phyloP scores from a whole-genome alignment of 2,113 vertebrate species.

The Ellobius talpinus region DNA sequence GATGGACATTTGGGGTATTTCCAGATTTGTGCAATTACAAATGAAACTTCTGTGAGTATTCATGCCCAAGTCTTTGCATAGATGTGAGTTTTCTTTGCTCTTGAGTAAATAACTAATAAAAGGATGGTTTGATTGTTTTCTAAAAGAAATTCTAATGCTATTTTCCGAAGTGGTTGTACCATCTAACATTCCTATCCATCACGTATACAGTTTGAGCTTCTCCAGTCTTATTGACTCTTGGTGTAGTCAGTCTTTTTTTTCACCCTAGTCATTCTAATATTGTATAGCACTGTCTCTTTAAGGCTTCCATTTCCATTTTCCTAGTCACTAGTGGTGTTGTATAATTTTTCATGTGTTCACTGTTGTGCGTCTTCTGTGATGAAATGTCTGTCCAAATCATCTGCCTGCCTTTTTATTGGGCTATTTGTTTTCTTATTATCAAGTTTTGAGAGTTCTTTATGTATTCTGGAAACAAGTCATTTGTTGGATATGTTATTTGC shows the following conservation, averaged over 20 bases:
- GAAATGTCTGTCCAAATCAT: constrained; percentile 51
- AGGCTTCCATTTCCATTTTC: constrained; percentile 54
- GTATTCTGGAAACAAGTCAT: constrained; percentile 58
- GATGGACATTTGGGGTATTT: constrained; percentile 17
- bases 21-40: not conserved
- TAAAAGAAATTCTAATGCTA: constrained; percentile 25
- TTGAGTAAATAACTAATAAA: constrained; percentile 45
- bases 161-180: constrained; percentile 31
- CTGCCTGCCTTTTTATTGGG: constrained; percentile 48
- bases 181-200: constrained; percentile 16
- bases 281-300: constrained; percentile 20
- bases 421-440: constrained; percentile 55
- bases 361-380: constrained; percentile 24
- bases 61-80: constrained; percentile 15
- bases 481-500: constrained; percentile 63
- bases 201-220: constrained; percentile 40
- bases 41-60: constrained; percentile 1
- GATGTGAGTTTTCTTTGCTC: constrained; percentile 27
- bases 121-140: constrained; percentile 39
- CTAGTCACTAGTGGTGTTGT: constrained; percentile 34
- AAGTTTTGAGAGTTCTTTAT: constrained; percentile 64
- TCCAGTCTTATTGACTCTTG: not conserved
- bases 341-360: constrained; percentile 43
- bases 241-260: not conserved
- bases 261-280: constrained; percentile 27